A percentile compares a stretch with the other conserved stretches of the same genome.
Evolutionary conservation across 2,888 invertebrate species (phyloP).

Genomic region (Hirtodrosophila histrioides): DNA sequence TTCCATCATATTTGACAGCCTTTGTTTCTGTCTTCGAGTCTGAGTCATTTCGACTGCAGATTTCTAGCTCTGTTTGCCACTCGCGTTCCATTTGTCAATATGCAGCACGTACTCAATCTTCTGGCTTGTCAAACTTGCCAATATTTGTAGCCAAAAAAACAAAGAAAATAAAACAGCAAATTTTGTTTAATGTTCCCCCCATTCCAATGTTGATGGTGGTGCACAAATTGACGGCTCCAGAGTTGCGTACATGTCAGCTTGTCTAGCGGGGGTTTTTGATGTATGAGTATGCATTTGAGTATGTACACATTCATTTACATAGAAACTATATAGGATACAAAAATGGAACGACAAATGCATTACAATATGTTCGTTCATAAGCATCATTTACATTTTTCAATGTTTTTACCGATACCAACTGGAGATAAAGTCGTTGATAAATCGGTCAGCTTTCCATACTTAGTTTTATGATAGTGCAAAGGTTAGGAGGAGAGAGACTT

Average conservation of each 20-base stretch:
- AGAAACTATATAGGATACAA: not conserved
- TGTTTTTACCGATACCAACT: too few relatives aligned
- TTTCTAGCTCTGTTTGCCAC: conserved; percentile 32
- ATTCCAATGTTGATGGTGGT: conserved; percentile 7
- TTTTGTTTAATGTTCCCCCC: conserved; percentile 45
- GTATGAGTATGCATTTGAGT: conserved; percentile 19
- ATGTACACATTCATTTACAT: conserved; percentile 7
- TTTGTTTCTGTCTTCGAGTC: too few relatives aligned
- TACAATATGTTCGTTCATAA: too few relatives aligned
- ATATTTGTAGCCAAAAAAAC: conserved; percentile 64
- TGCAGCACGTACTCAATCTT: conserved; percentile 79
- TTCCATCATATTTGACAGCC: conserved; percentile 14
- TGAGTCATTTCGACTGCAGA: too few relatives aligned
- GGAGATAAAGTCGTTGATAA: too few relatives aligned
- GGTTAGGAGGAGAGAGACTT: too few relatives aligned
- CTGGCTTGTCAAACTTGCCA: conserved; percentile 76
- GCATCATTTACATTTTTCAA: too few relatives aligned
- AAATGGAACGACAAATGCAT: too few relatives aligned
- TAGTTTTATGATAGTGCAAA: too few relatives aligned
- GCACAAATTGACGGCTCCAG: conserved; percentile 26
- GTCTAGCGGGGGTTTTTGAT: conserved; percentile 10
- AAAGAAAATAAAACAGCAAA: conserved; percentile 13
- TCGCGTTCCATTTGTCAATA: conserved; percentile 73
- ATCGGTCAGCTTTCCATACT: too few relatives aligned
- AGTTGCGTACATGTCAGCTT: conserved; percentile 41